Evolutionary conservation across 2,113 vertebrate species (phyloP).

Genomic region (Axis porcinus): DNA sequence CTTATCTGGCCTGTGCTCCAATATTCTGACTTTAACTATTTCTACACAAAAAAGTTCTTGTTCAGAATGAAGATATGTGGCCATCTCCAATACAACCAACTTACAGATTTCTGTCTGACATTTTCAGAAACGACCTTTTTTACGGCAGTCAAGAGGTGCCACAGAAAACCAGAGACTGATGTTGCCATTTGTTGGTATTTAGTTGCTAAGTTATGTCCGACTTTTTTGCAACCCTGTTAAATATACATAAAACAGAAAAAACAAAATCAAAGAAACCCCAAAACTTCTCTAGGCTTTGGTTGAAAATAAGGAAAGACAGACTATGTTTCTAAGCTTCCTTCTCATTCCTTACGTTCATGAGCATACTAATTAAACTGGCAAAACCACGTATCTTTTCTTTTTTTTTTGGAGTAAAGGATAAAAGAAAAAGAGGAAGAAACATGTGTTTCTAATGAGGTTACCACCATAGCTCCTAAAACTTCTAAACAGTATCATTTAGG

Average conservation of each 20-base stretch:
- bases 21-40: neutral
- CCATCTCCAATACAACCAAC: neutral
- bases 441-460: neutral
- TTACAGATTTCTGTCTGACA: neutral
- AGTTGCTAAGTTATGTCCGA: neutral
- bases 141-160: neutral
- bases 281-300: neutral
- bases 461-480: neutral
- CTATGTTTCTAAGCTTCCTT: neutral
- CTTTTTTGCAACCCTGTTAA: neutral
- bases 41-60: neutral
- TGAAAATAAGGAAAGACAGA: neutral
- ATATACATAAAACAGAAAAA: neutral
- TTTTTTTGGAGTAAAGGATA: neutral
- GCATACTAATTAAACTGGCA: neutral
- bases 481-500: neutral
- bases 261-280: neutral
- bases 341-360: neutral
- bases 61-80: neutral
- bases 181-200: neutral
- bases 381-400: neutral
- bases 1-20: neutral
- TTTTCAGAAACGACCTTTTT: neutral
- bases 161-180: neutral
- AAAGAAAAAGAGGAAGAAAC: neutral